phyloP scores from a whole-genome alignment of 2,888 invertebrate species.

The Tenthredo distinguenda region DNA sequence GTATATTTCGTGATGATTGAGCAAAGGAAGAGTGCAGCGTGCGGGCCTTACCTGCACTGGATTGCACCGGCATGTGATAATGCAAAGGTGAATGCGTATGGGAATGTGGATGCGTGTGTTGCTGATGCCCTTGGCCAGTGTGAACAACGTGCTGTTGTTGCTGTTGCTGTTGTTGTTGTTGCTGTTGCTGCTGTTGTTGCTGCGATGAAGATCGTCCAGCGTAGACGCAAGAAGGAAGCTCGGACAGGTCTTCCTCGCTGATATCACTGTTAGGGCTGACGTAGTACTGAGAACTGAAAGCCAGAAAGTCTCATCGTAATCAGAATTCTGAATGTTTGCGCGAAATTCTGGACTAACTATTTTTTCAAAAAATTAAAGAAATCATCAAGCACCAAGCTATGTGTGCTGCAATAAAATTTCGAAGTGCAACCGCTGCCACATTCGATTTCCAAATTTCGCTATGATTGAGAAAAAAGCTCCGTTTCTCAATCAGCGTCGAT shows the following conservation, averaged over 20 bases:
- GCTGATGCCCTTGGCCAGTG: conserved; percentile 60
- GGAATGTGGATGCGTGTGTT: conserved; percentile 67
- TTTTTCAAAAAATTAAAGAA: neutral
- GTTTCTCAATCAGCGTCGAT: neutral
- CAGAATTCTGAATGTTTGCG: neutral
- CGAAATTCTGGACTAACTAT: neutral
- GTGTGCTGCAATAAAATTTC: neutral
- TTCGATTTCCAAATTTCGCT: neutral
- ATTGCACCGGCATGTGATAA: conserved; percentile 73
- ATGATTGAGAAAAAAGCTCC: neutral
- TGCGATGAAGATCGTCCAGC: conserved; percentile 81
- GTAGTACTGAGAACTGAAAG: conserved; percentile 72
- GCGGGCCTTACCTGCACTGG: conserved; percentile 70
- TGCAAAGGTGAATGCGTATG: conserved; percentile 74
- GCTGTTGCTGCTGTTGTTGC: conserved; percentile 78
- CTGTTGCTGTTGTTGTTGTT: conserved; percentile 72
- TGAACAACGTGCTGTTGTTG: conserved; percentile 49
- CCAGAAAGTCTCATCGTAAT: conserved; percentile 14
- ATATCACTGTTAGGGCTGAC: conserved; percentile 77
- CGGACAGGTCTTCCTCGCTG: conserved; percentile 84
- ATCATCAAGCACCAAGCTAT: neutral
- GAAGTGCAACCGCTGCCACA: neutral
- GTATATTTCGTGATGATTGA: conserved; percentile 56
- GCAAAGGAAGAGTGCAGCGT: conserved; percentile 57
- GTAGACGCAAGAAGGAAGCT: conserved; percentile 91